Conservation (phyloP, 2,888 invertebrate genomes). For the Cataglyphis livida region DNA sequence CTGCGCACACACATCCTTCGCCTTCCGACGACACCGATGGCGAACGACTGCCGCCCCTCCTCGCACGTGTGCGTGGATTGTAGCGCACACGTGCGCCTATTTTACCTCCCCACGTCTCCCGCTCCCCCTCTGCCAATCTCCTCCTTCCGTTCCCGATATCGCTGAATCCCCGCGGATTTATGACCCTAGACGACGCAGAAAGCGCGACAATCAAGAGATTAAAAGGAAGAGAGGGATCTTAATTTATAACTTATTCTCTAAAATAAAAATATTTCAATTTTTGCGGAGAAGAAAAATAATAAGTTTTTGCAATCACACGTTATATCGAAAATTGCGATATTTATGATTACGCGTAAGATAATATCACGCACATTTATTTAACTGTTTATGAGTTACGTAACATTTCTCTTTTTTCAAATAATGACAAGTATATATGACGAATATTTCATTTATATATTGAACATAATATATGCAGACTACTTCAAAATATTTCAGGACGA, state of each 20-base stretch:
- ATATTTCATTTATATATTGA: not conserved
- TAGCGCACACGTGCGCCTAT: conserved; percentile 75
- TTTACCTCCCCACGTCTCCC: conserved; percentile 60
- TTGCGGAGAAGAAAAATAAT: not conserved
- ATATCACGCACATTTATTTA: not conserved
- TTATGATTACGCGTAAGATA: not conserved
- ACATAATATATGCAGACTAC: not conserved
- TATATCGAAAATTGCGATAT: not conserved
- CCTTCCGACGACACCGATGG: conserved; percentile 55
- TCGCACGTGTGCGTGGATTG: conserved; percentile 76
- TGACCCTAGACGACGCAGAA: conserved; percentile 63
- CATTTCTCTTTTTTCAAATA: not conserved
- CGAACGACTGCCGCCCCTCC: conserved; percentile 52
- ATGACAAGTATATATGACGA: not conserved
- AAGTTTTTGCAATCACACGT: not conserved
- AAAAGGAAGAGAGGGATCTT: not conserved
- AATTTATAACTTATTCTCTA: not conserved
- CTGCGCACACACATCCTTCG: conserved; percentile 53
- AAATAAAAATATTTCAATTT: not conserved
- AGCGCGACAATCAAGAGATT: conserved; percentile 15
- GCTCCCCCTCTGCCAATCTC: not conserved
- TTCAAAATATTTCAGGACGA: not conserved
- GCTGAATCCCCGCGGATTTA: conserved; percentile 74
- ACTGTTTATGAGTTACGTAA: not conserved
- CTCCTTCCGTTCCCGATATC: conserved; percentile 52